Evolutionary conservation across 2,888 invertebrate genomes (phyloP), one percentile per base, ranked within the genome.

Genomic region (Papilio elwesi): DNA sequence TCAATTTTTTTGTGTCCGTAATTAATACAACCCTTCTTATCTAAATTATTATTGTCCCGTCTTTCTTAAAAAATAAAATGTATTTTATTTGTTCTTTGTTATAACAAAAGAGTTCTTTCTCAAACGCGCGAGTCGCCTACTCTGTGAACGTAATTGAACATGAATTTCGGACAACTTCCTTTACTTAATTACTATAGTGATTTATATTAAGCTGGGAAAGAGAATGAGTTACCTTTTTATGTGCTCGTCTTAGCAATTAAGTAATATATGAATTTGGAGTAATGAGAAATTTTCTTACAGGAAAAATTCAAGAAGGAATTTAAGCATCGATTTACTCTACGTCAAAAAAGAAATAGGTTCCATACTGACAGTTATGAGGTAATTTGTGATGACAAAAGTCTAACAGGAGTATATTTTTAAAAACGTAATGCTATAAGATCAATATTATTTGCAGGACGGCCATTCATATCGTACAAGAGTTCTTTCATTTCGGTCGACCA

Each of bases 241-340:
- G 5, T 57, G 6, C 43, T 36, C 1, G 7, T 13, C 36, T 13
- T 12, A 6, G 12, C 12, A 26, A 26, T 1, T 0, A 55, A 9
- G 53, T 26, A n/a, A 0, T 11, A 9, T n/a, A 36, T 15, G 10
- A 15, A 43, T 9, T 43, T 43, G 12, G 26, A 6, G n/a, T 62
- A 62, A 62, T 5, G 43, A 62, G 5, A 6, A 8, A 13, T 62
- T 75, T 80, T 78, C 77, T 90, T 92, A 0, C 90, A 97, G 97
- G 97, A 97, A 86, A 97, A 97, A 86, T 97, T 97, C 88, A 96
- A 96, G 85, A 94, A 96, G 67, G 97, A 97, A 87, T 97, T 97
- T 81, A 95, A 95, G 79, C 95, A 96, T 81, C 94, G 96, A 7
- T 96, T 96, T 78, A 94, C 95, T 3, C 95, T 95, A 74, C 94